Evolutionary conservation across 2,797 vertebrate species (phyloP), one percentile per base, ranked within the genome.

Genomic region (Gorsachius magnificus): DNA sequence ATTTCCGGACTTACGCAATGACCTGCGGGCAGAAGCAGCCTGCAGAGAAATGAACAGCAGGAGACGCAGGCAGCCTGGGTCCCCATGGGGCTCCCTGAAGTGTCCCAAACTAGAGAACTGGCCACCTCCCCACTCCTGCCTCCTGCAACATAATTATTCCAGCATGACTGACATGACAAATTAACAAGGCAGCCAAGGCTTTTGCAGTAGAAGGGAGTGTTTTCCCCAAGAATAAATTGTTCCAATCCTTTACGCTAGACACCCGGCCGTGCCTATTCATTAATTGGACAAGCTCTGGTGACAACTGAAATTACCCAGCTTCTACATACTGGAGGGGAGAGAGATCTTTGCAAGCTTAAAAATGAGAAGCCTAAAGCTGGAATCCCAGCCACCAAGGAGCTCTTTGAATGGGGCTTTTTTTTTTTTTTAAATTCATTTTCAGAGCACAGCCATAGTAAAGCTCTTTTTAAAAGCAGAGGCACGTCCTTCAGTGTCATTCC

Each of bases 201-300:
- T 95, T 15, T 90, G 94, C 90, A 93, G 78, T 29, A 83, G 65
- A 83, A 81, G 88, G 45, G 66, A 84, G 64, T 48, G 58, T 64
- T 90, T 92, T 89, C 94, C 81, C 66, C 38, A 5, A 46, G 51
- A 96, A 96, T 92, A 95, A 96, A 97, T 71, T 72, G 90, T 80
- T 96, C 69, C 81, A 91, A 90, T 95, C 88, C 74, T 94, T 93
- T 87, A 96, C 7, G 19, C 71, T 60, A 90, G 88, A 90, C 82
- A 89, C 69, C 94, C 54, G 25, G 76, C 87, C 53, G 8, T 90
- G 91, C 60, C 78, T 91, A 29, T 84, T 93, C 75, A 95, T 95
- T 97, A 96, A 95, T 28, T 96, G 95, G 93, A 94, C 89, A 92
- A 92, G 85, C 86, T 95, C 78, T 92, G 82, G 81, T 82, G 93